Conservation (phyloP, 2,888 invertebrate species). For the Papilio protenor region DNA sequence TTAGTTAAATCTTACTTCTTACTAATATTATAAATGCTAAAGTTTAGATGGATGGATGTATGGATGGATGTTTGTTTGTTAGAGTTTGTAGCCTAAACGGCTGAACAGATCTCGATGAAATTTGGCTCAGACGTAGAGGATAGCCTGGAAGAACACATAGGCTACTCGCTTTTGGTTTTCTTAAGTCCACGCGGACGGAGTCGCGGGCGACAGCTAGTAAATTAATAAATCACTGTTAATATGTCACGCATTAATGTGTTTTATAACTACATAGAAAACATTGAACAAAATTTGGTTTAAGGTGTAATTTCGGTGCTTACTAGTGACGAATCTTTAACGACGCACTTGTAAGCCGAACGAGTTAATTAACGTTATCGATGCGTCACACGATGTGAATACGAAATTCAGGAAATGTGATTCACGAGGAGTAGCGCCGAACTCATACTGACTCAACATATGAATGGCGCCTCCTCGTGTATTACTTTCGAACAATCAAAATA, state of each 20-base stretch:
- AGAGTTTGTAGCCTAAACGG: too few relatives aligned
- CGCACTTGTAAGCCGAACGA: slow-evolving; percentile 8
- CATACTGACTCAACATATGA: slow-evolving; percentile 23
- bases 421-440: slow-evolving; percentile 6
- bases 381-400: slow-evolving; percentile 32
- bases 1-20: background rate
- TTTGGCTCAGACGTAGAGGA: too few relatives aligned
- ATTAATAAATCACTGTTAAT: background rate
- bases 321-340: background rate
- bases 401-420: slow-evolving; percentile 37
- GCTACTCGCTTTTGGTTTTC: too few relatives aligned
- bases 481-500: slow-evolving; percentile 8
- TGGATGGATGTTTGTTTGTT: too few relatives aligned
- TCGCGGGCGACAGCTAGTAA: too few relatives aligned
- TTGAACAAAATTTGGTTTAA: background rate
- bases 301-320: background rate
- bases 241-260: background rate
- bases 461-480: background rate
- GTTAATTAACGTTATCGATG: slow-evolving; percentile 25
- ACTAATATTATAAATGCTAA: too few relatives aligned
- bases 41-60: too few relatives aligned
- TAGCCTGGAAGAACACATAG: too few relatives aligned
- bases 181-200: too few relatives aligned
- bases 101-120: too few relatives aligned
- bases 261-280: background rate